These are phyloP conservation scores for Monopis laevigella DNA, from an alignment of 2,888 invertebrate genomes.

Conservation along the genomic window DNA sequence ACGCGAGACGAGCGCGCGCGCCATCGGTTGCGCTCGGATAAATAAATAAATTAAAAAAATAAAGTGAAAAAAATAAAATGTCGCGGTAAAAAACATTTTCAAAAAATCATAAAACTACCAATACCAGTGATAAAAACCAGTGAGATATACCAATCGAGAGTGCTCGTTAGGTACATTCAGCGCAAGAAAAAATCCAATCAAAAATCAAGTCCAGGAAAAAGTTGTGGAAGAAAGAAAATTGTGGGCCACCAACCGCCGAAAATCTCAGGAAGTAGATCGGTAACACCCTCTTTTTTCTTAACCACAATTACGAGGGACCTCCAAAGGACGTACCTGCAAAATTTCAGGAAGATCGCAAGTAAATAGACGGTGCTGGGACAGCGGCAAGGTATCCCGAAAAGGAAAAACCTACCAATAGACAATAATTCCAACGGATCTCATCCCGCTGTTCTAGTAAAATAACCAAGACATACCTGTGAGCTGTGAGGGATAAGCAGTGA, in stretches of 20 bases:
- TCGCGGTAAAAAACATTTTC: no score
- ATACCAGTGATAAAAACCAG: no score
- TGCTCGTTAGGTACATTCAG: background rate
- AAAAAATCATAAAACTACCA: no score
- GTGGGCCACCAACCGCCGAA: background rate
- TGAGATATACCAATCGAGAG: no score
- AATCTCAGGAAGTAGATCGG: background rate
- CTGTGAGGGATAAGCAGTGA: no score
- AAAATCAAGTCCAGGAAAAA: no score
- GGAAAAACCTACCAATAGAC: background rate
- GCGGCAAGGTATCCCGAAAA: background rate
- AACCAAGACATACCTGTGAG: background rate
- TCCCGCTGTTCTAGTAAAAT: background rate
- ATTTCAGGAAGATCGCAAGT: background rate
- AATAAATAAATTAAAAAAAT: no score
- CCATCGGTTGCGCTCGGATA: no score
- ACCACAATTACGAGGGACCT: background rate
- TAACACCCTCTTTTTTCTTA: background rate
- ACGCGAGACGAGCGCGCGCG: no score
- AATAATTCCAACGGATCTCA: background rate
- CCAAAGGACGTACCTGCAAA: background rate
- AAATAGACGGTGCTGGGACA: background rate
- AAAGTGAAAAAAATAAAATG: no score
- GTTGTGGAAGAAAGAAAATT: background rate
- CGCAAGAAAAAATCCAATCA: no score